phyloP scores from a whole-genome alignment of 1,140 invertebrate genomes.

The Drosophila willistoni region DNA sequence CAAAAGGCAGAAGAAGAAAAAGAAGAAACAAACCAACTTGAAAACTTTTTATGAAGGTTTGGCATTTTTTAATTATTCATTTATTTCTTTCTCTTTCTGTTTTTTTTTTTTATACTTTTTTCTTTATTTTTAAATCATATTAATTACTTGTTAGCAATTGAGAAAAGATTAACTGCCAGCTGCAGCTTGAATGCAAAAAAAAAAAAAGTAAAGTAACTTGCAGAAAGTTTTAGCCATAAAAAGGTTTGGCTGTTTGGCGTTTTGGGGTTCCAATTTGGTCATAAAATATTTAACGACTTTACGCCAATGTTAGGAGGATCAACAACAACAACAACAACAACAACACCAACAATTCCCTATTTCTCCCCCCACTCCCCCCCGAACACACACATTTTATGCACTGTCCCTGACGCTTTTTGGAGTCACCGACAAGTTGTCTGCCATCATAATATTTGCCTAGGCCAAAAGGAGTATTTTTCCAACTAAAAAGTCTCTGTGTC shows the following conservation, averaged over 20 bases:
- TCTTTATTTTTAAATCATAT: conserved; percentile 53
- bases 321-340: conserved; percentile 28
- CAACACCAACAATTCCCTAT: not conserved
- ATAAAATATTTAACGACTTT: conserved; percentile 80
- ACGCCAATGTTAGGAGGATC: conserved; percentile 66
- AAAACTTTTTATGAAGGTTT: conserved; percentile 15
- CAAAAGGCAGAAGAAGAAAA: not conserved
- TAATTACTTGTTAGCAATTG: conserved; percentile 58
- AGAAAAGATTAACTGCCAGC: conserved; percentile 46
- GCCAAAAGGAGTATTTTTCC: conserved; percentile 33
- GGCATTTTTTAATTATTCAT: conserved; percentile 34
- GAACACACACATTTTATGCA: not conserved
- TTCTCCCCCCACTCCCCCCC: not conserved
- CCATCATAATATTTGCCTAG: conserved; percentile 81
- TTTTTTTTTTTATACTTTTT: conserved; percentile 2
- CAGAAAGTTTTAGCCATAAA: conserved; percentile 46
- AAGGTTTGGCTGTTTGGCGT: conserved; percentile 57
- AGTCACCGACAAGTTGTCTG: conserved; percentile 45
- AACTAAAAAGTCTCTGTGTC: conserved; percentile 3
- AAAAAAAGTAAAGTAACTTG: not conserved
- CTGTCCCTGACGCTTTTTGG: conserved; percentile 4
- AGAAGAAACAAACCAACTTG: conserved; percentile 1
- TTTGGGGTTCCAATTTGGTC: conserved; percentile 62
- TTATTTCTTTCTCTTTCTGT: conserved; percentile 35
- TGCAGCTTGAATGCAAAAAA: conserved; percentile 28